Evolutionary conservation across 2,113 vertebrate genomes (phyloP), one percentile per base, ranked within the genome.

Genomic region (Sander vitreus): DNA sequence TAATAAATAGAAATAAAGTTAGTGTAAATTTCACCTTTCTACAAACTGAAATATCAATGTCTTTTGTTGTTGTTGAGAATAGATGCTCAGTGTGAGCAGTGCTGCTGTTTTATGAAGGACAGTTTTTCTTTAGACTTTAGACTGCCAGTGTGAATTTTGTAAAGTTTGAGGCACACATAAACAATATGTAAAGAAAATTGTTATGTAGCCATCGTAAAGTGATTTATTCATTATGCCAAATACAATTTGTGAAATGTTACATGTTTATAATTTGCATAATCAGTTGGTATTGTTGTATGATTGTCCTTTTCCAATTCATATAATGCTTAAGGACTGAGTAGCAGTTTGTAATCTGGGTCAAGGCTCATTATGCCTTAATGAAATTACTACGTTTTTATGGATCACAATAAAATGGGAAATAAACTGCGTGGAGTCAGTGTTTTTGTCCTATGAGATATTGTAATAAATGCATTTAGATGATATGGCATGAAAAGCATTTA

Each of bases 321-420:
- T 53, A 21, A 78, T 81, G 47, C 48, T 82, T 43, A 47, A 67
- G 53, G 54, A 70, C 69, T 77, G 63, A 91, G 47, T 66, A n/a
- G 47, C 25, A 70, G n/a, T 81, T 33, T 86, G 59, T 89, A 82
- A 70, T 73, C 53, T 73, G 64, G 47, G 58, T 85, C 55, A 47
- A 72, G 58, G 47, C 60, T 76, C 11, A 65, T 81, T 76, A 27
- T 67, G 57, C 36, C 55, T 75, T 63, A 63, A 75, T 76, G 58
- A 58, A 82, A 78, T 78, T 33, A 81, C 54, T 3, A 78, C 15
- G 39, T 83, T 79, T 18, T 18, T 33, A 80, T 76, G 58, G 73
- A 76, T 82, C 73, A 78, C 60, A 92, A 90, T 91, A 92, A 91
- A 93, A 66, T 85, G 27, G 8, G 15, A 78, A 83, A 78, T 1